Base-by-base conservation (phyloP, 1,140 invertebrate genomes). In the Drosophila nebulosa region DNA sequence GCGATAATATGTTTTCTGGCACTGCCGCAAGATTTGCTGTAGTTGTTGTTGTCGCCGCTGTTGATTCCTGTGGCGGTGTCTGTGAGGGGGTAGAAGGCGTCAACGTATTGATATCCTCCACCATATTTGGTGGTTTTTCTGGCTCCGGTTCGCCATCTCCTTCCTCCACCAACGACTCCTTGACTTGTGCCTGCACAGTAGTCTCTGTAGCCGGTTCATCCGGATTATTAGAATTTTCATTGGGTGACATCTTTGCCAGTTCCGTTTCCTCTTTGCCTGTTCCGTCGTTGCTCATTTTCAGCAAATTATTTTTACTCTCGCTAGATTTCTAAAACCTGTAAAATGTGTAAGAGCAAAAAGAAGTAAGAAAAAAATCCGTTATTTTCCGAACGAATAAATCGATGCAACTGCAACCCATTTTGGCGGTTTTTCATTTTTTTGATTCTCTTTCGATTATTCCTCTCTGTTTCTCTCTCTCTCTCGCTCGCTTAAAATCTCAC, bases 341-440 rank as follows among this genome's bases (percentile, higher is more conserved):
- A 57, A 69, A 66, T 58, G 30, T 35, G 24, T 32, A 16, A 62
- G 39, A 62, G 39, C 16, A 24, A 42, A 56, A n/a, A n/a, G n/a
- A n/a, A 70, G 61, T 21, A 30, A 35, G 27, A 51, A 50, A 42
- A 46, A 46, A 46, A 46, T 46, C 39, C 39, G 39, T 46, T 46
- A 46, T 46, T 46, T 62, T 62, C 62, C 77, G 66, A 58, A 61
- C 74, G 83, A 78, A 85, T 74, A 86, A 86, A 86, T 86, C 83
- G 83, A 88, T 88, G 78, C 72, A 76, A 76, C 24, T 55, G 27
- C 78, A 88, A 75, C 74, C 78, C 83, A 88, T 86, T 86, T 86
- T 86, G 83, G 83, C 83, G 83, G 83, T 78, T 78, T 88, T 86
- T 88, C 78, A 61, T 78, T 88, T 86, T 88, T 74, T 58, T 30